These are phyloP conservation scores for Drosophila pseudotakahashii DNA, from an alignment of 2,888 invertebrate genomes.

Conservation along the genomic window DNA sequence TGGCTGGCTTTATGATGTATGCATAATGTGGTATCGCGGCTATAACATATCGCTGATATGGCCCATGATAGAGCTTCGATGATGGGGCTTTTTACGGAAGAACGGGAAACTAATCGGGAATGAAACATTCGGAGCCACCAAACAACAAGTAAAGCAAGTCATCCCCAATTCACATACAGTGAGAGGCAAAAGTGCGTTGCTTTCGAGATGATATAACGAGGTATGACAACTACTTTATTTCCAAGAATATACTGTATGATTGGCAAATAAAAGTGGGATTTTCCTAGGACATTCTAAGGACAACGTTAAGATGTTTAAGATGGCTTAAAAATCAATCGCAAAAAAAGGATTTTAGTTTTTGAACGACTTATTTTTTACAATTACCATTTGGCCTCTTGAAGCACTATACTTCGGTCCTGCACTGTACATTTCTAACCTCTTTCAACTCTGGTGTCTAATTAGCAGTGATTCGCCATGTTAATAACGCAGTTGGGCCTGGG, in stretches of 20 bases:
- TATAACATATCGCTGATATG: slow-evolving; percentile 13
- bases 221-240: too few species aligned
- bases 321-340: too few species aligned
- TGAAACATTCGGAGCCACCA: neutral
- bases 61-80: slow-evolving; percentile 7
- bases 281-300: too few species aligned
- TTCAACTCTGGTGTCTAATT: slow-evolving; percentile 25
- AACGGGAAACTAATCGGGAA: neutral
- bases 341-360: too few species aligned
- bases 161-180: slow-evolving; percentile 10
- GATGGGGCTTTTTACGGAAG: slow-evolving; percentile 4
- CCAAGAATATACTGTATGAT: too few species aligned
- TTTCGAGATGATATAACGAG: too few species aligned
- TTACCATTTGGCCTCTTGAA: too few species aligned
- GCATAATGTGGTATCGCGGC: neutral
- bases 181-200: neutral
- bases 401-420: neutral
- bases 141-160: slow-evolving; percentile 13
- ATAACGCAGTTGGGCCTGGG: slow-evolving; percentile 5
- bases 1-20: slow-evolving; percentile 23
- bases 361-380: too few species aligned
- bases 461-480: slow-evolving; percentile 30
- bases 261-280: too few species aligned
- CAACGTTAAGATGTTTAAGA: too few species aligned
- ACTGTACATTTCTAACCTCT: slow-evolving; percentile 7